A percentile compares a stretch with the other conserved stretches of the same genome.
phyloP scores from a whole-genome alignment of 2,797 vertebrate genomes.

The Halcyon smyrnensis region DNA sequence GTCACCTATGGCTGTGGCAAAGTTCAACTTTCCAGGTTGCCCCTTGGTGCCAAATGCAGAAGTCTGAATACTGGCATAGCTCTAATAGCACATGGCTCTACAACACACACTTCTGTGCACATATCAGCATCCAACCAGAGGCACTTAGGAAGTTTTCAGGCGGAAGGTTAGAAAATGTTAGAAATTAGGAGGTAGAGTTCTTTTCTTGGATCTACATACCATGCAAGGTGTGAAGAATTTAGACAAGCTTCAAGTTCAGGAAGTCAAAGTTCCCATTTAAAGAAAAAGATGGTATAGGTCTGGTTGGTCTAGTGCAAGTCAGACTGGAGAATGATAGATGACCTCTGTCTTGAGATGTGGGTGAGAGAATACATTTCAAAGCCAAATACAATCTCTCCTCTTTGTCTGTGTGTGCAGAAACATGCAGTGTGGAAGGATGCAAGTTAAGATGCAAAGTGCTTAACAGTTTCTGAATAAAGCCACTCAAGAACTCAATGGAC shows the following conservation, averaged over 20 bases:
- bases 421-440: neutral
- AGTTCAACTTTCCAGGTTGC: neutral
- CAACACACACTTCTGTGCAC: fast-evolving
- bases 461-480: neutral
- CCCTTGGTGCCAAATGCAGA: neutral
- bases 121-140: neutral
- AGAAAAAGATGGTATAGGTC: neutral
- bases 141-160: neutral
- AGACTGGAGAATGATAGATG: neutral
- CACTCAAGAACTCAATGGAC: neutral
- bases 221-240: neutral
- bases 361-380: neutral
- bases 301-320: neutral
- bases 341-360: neutral
- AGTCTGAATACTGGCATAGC: neutral
- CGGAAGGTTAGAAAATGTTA: neutral
- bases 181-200: neutral
- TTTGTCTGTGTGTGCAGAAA: neutral
- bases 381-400: neutral
- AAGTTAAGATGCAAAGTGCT: neutral
- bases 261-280: neutral
- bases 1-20: neutral
- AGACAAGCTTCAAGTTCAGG: neutral
- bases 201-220: neutral
- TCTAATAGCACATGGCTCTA: neutral